Base-by-base conservation (phyloP, 2,797 vertebrate genomes). In the Enoplosus armatus region DNA sequence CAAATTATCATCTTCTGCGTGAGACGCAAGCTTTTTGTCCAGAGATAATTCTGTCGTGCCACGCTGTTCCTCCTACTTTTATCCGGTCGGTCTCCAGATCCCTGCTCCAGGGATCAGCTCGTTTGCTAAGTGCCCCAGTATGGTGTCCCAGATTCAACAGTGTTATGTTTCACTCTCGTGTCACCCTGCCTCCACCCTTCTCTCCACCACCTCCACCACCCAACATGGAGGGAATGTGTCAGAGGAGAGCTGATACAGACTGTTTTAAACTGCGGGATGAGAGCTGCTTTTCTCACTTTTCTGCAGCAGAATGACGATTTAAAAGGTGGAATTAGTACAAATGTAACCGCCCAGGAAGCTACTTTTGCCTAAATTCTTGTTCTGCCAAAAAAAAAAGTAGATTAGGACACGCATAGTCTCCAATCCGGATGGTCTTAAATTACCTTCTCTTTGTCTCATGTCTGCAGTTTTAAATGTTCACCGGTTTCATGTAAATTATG, bases 141-240 rank as follows among this genome's bases (percentile, higher is more conserved):
- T 80, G 82, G 51, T 85, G 93, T 93, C 92, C 94, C 90, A 94
- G 89, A 92, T 94, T 91, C 88, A 75, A 26, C 53, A 45, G 79
- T 72, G 85, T 83, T 82, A 79, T 56, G 77, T 85, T 90, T 90
- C 87, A 82, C 77, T 90, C 85, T 80, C 0, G 69, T 90, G 90
- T 88, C 89, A 76, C 75, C 64, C 77, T 75, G 72, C 79, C 66
- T 80, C 78, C 80, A 53, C 26, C 69, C 58, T 39, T 59, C 60
- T 63, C 54, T 66, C 39, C 63, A 58, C 20, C 65, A 47, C 65
- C 63, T 16, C 58, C 77, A 43, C 33, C 75, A 53, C 45, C 72
- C 62, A 77, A 68, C 63, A 26, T 66, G 78, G 33, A 82, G 55
- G 53, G 35, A 68, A 48, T 20, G 43, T 80, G 74, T 87, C 69